Percentiles rank a stretch among this genome's conserved stretches.
These are phyloP conservation scores for Ptilodon capucinus DNA, from an alignment of 2,888 invertebrate genomes.

Conservation along the genomic window DNA sequence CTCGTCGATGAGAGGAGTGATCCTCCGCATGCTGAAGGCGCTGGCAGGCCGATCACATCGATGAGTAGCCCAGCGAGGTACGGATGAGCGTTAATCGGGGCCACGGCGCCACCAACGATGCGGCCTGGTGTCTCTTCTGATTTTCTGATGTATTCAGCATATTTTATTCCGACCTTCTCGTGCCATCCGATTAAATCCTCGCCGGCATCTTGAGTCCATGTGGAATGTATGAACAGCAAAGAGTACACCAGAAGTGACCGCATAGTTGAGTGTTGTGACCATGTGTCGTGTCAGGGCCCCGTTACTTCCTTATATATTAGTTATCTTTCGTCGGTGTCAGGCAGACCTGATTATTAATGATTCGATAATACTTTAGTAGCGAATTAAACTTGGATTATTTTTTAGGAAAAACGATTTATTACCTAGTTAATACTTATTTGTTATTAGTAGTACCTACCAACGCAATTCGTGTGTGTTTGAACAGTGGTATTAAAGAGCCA, in stretches of 20 bases:
- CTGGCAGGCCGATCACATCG: conserved; percentile 45
- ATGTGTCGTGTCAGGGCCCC: not conserved
- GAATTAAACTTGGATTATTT: conserved; percentile 35
- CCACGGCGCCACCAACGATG: conserved; percentile 61
- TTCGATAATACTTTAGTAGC: conserved; percentile 38
- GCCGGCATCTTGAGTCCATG: conserved; percentile 19
- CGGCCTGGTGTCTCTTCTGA: conserved; percentile 39
- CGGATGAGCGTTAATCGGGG: conserved; percentile 54
- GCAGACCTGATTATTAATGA: conserved; percentile 23
- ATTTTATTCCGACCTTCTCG: conserved; percentile 50
- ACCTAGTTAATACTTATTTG: too few relatives aligned
- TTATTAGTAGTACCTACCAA: conserved; percentile 2
- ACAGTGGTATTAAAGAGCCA: too few relatives aligned
- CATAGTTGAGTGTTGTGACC: conserved; percentile 33
- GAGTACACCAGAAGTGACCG: conserved; percentile 33
- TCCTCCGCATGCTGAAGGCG: conserved; percentile 63
- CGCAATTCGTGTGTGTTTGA: conserved; percentile 6
- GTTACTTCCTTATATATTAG: not conserved
- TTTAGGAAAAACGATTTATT: conserved; percentile 26
- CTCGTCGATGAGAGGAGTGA: conserved; percentile 51
- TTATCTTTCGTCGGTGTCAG: conserved; percentile 4
- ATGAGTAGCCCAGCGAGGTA: conserved; percentile 64
- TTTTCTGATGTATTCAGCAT: conserved; percentile 49
- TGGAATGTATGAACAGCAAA: conserved; percentile 30
- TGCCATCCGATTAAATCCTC: conserved; percentile 52